Conservation (phyloP, 2,797 vertebrate genomes). For the Ceyx erithaca region DNA sequence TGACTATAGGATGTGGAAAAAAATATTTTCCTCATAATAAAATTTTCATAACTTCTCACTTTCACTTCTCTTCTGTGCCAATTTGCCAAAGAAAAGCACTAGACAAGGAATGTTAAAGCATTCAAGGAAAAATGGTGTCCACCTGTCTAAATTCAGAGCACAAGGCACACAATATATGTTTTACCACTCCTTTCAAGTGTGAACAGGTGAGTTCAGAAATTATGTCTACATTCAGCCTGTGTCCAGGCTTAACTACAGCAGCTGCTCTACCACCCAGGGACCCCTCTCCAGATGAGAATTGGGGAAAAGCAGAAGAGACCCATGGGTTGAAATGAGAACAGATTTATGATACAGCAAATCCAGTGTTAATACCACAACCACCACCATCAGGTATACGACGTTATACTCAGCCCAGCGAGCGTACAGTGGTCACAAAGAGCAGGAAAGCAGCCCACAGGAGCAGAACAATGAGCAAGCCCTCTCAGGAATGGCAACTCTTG, state of each 20-base stretch:
- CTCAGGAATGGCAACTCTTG: not conserved
- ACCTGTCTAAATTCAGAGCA: not conserved
- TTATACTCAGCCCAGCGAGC: not conserved
- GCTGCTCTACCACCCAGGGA: not conserved
- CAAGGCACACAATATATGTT: not conserved
- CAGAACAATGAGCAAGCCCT: not conserved
- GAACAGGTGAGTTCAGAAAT: not conserved
- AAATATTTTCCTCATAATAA: not conserved
- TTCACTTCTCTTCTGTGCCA: not conserved
- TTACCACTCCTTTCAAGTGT: not conserved
- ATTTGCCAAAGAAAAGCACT: not conserved
- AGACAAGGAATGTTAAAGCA: not conserved
- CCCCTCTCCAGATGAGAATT: not conserved
- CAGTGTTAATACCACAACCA: not conserved
- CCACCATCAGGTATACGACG: not conserved
- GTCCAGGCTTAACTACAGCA: not conserved
- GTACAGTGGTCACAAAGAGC: not conserved
- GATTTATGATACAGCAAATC: not conserved
- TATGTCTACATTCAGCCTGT: not conserved
- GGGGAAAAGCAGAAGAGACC: not conserved
- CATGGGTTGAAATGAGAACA: not conserved
- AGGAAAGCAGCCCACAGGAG: not conserved
- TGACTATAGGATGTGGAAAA: not conserved
- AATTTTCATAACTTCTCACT: not conserved
- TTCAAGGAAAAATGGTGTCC: not conserved